Base-by-base conservation (phyloP, 1,140 invertebrate species). In the Ostrea edulis region DNA sequence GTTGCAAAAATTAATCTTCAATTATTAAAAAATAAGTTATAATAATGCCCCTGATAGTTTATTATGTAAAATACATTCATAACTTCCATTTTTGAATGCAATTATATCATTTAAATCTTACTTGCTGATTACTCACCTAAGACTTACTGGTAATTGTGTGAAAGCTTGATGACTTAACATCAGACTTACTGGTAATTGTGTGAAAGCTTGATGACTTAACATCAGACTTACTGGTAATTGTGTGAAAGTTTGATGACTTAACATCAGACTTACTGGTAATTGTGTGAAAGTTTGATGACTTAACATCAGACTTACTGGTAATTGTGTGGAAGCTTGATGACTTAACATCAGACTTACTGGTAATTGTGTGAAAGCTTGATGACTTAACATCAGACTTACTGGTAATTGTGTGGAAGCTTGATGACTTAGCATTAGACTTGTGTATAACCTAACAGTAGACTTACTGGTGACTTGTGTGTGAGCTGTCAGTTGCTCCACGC, bases 401-500 rank as follows among this genome's bases (percentile, higher is more conserved):
- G 17, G 17, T 82, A 35, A 82, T 35, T 52, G 11, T 81, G 4
- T 8, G 25, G 3, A 65, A n/a, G n/a, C n/a, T 81, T 8, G 0
- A 71, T 8, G 65, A 29, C 77, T 81, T 44, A 44, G 8, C 20
- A 2, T 9, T 0, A 25, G 71, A 53, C 29, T 51, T 44, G 17
- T 82, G 35, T 51, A 51, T 51, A 2, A 20, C 20, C 0, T 51
- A 25, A n/a, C 68, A 8, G 4, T 44, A 14, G 35, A 53, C 88
- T 90, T 91, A 91, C 91, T 92, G 4, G 83, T 85, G 35, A 90
- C 89, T 85, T 94, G 93, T 62, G 95, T 94, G 88, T 95, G 95
- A 29, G 94, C 94, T 35, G 94, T 91, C 9, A 95, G 91, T 25
- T 93, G 93, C 82, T 95, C 95, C 14, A 95, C 92, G 89, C 94